A percentile compares a stretch with the other conserved stretches of the same genome.
Conservation (phyloP, 1,140 invertebrate genomes). For the Sminthurinus signatus region DNA sequence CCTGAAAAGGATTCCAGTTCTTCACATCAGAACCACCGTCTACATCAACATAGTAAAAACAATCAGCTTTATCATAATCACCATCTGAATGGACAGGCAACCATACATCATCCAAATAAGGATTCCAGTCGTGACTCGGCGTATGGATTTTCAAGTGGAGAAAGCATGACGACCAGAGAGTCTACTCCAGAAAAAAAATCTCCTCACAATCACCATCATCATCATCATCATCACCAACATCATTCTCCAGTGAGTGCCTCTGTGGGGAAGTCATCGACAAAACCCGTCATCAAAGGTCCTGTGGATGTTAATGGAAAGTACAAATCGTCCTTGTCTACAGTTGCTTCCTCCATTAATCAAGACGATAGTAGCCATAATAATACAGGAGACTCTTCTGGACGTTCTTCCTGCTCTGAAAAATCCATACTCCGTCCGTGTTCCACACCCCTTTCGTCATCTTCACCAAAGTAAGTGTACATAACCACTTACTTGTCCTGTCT, state of each 20-base stretch:
- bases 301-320: slow-evolving; percentile 17
- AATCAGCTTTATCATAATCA: too few relatives aligned
- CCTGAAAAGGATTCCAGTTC: background rate
- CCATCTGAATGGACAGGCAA: too few relatives aligned
- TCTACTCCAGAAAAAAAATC: slow-evolving; percentile 37
- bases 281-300: background rate
- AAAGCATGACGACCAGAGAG: slow-evolving; percentile 41
- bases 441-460: too few relatives aligned
- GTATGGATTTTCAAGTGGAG: slow-evolving; percentile 42
- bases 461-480: too few relatives aligned
- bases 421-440: background rate
- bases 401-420: slow-evolving; percentile 11
- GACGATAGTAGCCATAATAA: slow-evolving; percentile 7
- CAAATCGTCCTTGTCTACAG: slow-evolving; percentile 32
- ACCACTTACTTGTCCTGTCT: too few relatives aligned
- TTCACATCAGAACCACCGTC: background rate
- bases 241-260: too few relatives aligned
- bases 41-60: too few relatives aligned
- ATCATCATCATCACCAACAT: too few relatives aligned
- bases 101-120: slow-evolving; percentile 29
- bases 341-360: slow-evolving; percentile 34
- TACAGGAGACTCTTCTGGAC: background rate
- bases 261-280: background rate
- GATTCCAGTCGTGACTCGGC: slow-evolving; percentile 43
- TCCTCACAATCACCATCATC: too few relatives aligned